Evolutionary conservation across 2,797 vertebrate genomes (phyloP), one percentile per base, ranked within the genome.

Genomic region (Sylvia borin): DNA sequence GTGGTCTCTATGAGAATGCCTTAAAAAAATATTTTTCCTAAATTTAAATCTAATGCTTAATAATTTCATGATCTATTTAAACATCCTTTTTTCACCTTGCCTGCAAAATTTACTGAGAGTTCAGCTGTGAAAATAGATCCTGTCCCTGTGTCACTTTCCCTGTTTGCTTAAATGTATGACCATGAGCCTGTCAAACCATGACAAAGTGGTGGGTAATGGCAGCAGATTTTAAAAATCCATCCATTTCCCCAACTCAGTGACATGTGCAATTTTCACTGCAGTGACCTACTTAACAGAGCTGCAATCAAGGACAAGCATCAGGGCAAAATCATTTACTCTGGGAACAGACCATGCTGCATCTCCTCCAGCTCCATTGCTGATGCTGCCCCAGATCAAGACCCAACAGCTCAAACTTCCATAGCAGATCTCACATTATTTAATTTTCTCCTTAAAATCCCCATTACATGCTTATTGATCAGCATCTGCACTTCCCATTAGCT

Each of bases 191-290:
- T 65, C 27, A 90, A 90, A 65, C 17, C 3, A 0, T 26, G 42
- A 58, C 10, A 17, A 93, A 91, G 45, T 40, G 47, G 32, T 65
- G 27, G 38, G 50, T 80, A 96, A 91, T 53, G 38, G 57, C 48
- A 93, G 42, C 27, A 83, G 91, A 83, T 64, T 77, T 57, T 38
- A 68, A 64, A 94, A 94, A 92, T 85, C 72, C 53, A 85, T 90
- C 57, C 10, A 51, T 64, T 92, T 92, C 32, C 26, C 45, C 64
- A 83, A 1, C 21, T 74, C 71, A 26, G 75, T 4, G 16, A 57
- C 17, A 40, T 1, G 22, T 50, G 55, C 78, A 61, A 17, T 92
- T 95, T 83, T 87, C 82, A 91, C 38, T 43, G 38, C 78, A 72
- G 38, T 80, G 68, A 94, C 78, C 38, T 77, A 34, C 25, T 54